Conservation (phyloP, 2,797 vertebrate genomes). For the Australoheros facetus region DNA sequence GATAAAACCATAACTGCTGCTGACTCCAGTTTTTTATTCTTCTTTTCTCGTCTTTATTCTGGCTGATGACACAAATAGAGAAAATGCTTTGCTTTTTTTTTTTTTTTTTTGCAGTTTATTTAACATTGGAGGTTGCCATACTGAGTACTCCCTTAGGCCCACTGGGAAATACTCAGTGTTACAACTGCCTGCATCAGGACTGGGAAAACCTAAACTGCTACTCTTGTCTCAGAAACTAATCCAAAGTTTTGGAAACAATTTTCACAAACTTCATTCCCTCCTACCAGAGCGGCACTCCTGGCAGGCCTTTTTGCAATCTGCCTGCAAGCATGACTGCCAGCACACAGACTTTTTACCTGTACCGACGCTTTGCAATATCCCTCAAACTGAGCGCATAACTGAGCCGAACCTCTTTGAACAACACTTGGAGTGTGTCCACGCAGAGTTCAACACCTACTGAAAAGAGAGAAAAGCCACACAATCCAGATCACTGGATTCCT, state of each 20-base stretch:
- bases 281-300: neutral
- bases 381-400: neutral
- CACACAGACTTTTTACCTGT: neutral
- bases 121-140: accelerated
- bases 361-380: neutral
- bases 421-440: neutral
- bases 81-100: neutral
- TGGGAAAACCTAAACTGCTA: neutral
- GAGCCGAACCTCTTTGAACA: neutral
- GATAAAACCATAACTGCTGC: neutral
- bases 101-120: neutral
- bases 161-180: neutral
- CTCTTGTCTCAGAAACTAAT: neutral
- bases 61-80: accelerated
- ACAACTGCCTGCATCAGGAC: neutral
- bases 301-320: neutral
- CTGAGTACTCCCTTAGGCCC: accelerated
- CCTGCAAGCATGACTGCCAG: neutral
- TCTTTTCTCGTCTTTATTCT: neutral
- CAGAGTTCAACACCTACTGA: conserved; percentile 2
- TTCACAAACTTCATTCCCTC: neutral
- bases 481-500: conserved; percentile 6
- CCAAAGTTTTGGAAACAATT: neutral
- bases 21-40: neutral
- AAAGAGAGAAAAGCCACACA: neutral